These are phyloP conservation scores for Urechis unicinctus DNA, from an alignment of 2,888 invertebrate species.

Conservation along the genomic window DNA sequence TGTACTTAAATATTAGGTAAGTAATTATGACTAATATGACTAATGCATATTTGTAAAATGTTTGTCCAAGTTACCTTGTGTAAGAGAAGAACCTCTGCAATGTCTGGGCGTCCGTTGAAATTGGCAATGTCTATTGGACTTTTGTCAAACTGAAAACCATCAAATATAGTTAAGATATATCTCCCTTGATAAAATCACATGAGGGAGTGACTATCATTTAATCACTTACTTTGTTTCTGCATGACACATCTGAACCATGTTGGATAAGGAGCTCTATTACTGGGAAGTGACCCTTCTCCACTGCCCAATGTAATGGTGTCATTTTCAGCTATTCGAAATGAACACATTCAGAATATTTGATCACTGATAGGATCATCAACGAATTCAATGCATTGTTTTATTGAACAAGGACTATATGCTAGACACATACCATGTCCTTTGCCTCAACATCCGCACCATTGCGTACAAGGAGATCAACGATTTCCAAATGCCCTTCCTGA, in stretches of 20 bases:
- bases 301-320: slow-evolving; percentile 94
- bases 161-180: no score
- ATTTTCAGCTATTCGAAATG: slow-evolving; percentile 63
- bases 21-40: no score
- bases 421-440: slow-evolving; percentile 66
- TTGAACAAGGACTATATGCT: neutral
- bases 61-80: slow-evolving; percentile 2
- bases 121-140: slow-evolving; percentile 45
- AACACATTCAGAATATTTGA: no score
- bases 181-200: no score
- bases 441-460: slow-evolving; percentile 69
- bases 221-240: neutral
- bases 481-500: slow-evolving; percentile 71
- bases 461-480: slow-evolving; percentile 65
- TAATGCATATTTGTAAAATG: no score
- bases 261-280: slow-evolving; percentile 66
- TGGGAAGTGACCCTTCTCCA: slow-evolving; percentile 69
- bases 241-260: slow-evolving; percentile 64
- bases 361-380: no score
- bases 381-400: neutral
- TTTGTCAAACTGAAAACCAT: slow-evolving; percentile 43
- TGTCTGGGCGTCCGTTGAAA: slow-evolving; percentile 57
- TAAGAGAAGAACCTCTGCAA: slow-evolving; percentile 45
- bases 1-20: no score
- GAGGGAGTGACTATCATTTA: no score